These are phyloP conservation scores for Anolis sagrei DNA, from an alignment of 2,113 vertebrate genomes.

Conservation along the genomic window DNA sequence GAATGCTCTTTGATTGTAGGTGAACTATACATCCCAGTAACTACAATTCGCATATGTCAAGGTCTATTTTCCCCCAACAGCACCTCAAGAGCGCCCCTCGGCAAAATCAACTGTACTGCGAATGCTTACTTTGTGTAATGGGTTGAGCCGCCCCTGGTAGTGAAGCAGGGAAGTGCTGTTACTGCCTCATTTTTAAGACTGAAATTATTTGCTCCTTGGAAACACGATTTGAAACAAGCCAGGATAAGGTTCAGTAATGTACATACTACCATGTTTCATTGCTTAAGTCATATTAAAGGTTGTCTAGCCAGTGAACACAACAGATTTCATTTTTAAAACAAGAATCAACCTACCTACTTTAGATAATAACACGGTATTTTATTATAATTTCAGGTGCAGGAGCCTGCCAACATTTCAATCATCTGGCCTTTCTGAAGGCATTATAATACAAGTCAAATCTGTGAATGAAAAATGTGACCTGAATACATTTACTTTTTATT, in stretches of 20 bases:
- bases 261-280: conserved; percentile 40
- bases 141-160: no score
- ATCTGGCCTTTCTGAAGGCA: conserved; percentile 62
- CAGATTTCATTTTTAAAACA: conserved; percentile 19
- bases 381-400: conserved; percentile 61
- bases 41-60: no score
- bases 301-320: conserved; percentile 28
- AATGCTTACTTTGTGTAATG: no score
- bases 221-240: conserved; percentile 41
- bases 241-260: conserved; percentile 48
- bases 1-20: no score
- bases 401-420: conserved; percentile 58
- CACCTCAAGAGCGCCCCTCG: no score
- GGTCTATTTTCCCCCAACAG: no score
- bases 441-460: conserved; percentile 55
- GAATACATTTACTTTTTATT: conserved; percentile 46
- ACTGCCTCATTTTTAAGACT: conserved; percentile 37
- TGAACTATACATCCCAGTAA: no score
- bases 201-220: conserved; percentile 50
- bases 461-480: conserved; percentile 60
- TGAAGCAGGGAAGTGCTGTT: conserved; percentile 15
- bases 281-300: conserved; percentile 43
- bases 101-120: no score
- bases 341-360: conserved; percentile 39
- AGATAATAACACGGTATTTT: conserved; percentile 66